Evolutionary conservation across 2,888 invertebrate genomes (phyloP), one percentile per base, ranked within the genome.

Genomic region (Tinea pellionella): DNA sequence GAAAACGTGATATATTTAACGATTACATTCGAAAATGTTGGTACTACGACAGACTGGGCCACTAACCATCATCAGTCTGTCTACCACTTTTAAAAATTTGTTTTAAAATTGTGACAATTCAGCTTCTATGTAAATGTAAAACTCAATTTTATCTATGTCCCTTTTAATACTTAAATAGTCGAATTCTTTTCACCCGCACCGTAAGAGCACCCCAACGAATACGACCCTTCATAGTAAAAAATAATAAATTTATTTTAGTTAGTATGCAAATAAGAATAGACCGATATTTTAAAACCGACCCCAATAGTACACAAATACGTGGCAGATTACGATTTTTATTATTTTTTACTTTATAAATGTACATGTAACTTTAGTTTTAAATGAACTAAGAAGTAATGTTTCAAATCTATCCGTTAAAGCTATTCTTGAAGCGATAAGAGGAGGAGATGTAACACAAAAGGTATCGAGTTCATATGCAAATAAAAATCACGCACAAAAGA

Each of bases 201-300:
- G 47, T 47, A 16, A 19, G 57, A 13, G 32, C 32, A 30, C 30
- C 57, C 57, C 57, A 16, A 57, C 15, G 32, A 15, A 15, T 6
- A 15, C 55, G 57, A 57, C 57, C 57, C 57, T 57, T 32, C 57
- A 53, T 32, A 57, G 57, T 77, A 80, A 86, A 87, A 85, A 85
- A 86, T 86, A 86, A 87, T 86, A 87, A 86, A 86, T 86, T 32
- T 86, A 87, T 86, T 87, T 87, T 87, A 87, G 86, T 87, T 86
- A 87, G 85, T 86, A 87, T 87, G 87, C 87, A 87, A 87, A 87
- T 87, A 83, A 81, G 84, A 70, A 67, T 69, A 73, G 77, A 70
- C 81, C 80, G 82, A 86, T 83, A 81, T 85, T 84, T 82, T 82
- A 80, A 80, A 77, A 75, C 75, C 84, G 84, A 85, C 86, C 86